Base-by-base conservation (phyloP, 2,113 vertebrate genomes). In the Passerina amoena region DNA sequence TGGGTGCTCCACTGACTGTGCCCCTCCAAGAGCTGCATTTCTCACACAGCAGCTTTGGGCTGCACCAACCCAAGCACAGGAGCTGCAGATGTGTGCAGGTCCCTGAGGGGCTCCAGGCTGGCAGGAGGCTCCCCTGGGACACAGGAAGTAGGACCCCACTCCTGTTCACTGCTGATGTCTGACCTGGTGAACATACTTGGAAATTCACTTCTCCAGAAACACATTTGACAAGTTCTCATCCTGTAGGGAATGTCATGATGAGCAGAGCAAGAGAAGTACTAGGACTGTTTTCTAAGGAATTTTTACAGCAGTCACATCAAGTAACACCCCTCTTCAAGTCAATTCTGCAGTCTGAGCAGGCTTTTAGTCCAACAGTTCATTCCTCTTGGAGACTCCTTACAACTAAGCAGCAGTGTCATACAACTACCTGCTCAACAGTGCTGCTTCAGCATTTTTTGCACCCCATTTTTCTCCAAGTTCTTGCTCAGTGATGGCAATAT, bases 1-100 rank as follows among this genome's bases (percentile, higher is more conserved):
- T 2, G 0, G 16, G 6, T 10, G 16, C 20, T 35, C 14, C 54
- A 61, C 1, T 0, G 3, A 6, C 0, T 3, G 2, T 1, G 7
- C 37, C 6, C 11, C 14, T 15, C 27, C 5, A 76, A 14, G 3
- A 31, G 38, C 2, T 50, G 22, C 14, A 54, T 17, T 25, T n/a
- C 53, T 68, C 5, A 5, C 47, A 12, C 56, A n/a, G 6, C 60
- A 57, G 61, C 64, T n/a, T 6, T 54, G 73, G 64, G 86, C n/a
- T 64, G 59, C 33, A 40, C 48, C 82, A 40, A 14, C 23, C 28
- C 75, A 37, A 4, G 5, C 40, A 27, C 9, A 5, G n/a, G n/a
- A 61, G 61, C 61, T 75, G 53, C 61, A 47, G 44, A 8, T 5
- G 27, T 53, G 31, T 7, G 31, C 5, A 21, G 6, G 27, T 18